These are phyloP conservation scores for Laothoe populi DNA, from an alignment of 2,888 invertebrate genomes.

Conservation along the genomic window DNA sequence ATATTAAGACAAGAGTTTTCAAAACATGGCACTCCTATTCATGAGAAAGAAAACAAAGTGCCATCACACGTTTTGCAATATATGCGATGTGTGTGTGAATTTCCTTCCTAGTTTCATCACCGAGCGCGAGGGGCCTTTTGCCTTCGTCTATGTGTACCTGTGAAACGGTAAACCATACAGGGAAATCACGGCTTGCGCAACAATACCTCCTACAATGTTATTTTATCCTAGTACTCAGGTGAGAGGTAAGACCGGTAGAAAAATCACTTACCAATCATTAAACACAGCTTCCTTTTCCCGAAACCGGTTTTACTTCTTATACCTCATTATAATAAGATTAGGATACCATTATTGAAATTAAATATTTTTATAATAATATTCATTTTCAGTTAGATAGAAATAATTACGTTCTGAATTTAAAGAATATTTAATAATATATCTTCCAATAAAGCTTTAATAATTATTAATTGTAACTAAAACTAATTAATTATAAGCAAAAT, in stretches of 20 bases:
- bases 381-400: too few relatives aligned
- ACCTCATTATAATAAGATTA: too few relatives aligned
- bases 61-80: not conserved
- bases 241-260: conserved; percentile 77
- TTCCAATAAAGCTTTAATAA: too few relatives aligned
- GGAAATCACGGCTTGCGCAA: not conserved
- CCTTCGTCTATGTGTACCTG: conserved; percentile 5
- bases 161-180: conserved; percentile 49
- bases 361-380: too few relatives aligned
- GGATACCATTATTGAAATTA: too few relatives aligned
- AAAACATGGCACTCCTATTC: not conserved
- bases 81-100: not conserved
- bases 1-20: too few relatives aligned
- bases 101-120: conserved; percentile 26
- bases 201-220: conserved; percentile 49
- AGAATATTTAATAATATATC: too few relatives aligned
- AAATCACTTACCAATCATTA: conserved; percentile 58
- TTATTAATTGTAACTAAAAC: too few relatives aligned
- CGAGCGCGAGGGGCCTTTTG: not conserved
- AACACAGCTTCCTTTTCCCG: not conserved
- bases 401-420: too few relatives aligned
- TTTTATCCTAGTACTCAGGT: conserved; percentile 75
- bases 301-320: not conserved
- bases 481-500: too few relatives aligned
- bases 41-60: conserved; percentile 3